A percentile compares a stretch with the other conserved stretches of the same genome.
These are phyloP conservation scores for Apamea sordens DNA, from an alignment of 2,888 invertebrate genomes.

Conservation along the genomic window DNA sequence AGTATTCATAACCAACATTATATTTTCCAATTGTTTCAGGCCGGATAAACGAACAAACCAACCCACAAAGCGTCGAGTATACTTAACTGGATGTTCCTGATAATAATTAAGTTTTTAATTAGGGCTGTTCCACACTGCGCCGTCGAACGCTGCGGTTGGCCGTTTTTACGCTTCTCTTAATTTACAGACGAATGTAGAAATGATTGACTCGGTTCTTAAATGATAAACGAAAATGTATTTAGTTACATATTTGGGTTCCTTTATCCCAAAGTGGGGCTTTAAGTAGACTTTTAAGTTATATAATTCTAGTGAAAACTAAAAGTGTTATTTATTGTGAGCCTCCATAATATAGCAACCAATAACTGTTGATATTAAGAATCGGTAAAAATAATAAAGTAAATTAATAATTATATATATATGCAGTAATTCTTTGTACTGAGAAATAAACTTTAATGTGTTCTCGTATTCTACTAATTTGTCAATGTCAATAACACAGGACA, in stretches of 20 bases:
- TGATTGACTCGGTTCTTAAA: constrained; percentile 5
- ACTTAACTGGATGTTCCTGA: constrained; percentile 86
- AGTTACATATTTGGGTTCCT: background rate
- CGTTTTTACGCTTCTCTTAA: constrained; percentile 47
- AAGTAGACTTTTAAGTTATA: constrained; percentile 41
- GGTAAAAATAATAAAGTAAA: constrained; percentile 1
- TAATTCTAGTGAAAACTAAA: constrained; percentile 10
- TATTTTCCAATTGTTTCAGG: constrained; percentile 77
- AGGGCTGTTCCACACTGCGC: constrained; percentile 71
- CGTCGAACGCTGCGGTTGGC: constrained; percentile 71
- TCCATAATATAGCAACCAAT: background rate
- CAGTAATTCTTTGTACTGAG: background rate
- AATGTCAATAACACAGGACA: background rate
- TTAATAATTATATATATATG: background rate
- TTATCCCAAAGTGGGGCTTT: constrained; percentile 39
- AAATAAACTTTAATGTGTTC: background rate
- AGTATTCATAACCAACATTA: background rate
- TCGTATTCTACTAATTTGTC: background rate
- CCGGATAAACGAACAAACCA: constrained; percentile 70
- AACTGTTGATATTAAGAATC: constrained; percentile 1
- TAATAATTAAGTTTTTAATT: constrained; percentile 73
- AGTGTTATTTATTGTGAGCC: constrained; percentile 6
- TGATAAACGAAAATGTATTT: background rate
- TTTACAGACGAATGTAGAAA: constrained; percentile 19
- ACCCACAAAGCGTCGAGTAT: constrained; percentile 71